These are phyloP conservation scores for Hyphantria cunea DNA, from an alignment of 1,140 invertebrate genomes.

Conservation along the genomic window DNA sequence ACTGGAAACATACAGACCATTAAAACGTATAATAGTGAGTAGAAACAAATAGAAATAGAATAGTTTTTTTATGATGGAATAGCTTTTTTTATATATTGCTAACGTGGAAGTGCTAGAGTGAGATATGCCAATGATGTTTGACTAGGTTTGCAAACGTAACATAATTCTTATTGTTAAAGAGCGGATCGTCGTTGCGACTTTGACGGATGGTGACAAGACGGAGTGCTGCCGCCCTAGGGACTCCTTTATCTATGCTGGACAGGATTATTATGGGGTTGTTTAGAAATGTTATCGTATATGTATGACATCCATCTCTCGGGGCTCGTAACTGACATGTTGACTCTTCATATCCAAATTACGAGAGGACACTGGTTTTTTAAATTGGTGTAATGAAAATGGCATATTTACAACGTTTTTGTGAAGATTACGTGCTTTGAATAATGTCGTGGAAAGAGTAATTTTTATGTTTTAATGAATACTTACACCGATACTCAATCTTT, in stretches of 20 bases:
- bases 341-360: not conserved
- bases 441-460: no score
- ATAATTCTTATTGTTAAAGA: constrained; percentile 19
- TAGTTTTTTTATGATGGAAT: no score
- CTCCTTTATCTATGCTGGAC: constrained; percentile 26
- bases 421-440: no score
- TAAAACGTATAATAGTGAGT: no score
- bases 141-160: constrained; percentile 18
- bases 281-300: constrained; percentile 26
- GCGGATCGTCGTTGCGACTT: constrained; percentile 12
- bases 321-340: constrained; percentile 10
- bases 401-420: no score
- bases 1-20: no score
- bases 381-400: no score
- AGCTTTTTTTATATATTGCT: no score
- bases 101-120: no score
- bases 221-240: constrained; percentile 13
- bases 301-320: constrained; percentile 15
- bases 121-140: constrained; percentile 17
- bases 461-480: no score
- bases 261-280: constrained; percentile 26
- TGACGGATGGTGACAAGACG: constrained; percentile 26
- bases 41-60: not conserved
- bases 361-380: not conserved
- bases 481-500: no score